These are phyloP conservation scores for Austrolebias charrua DNA, from an alignment of 2,797 vertebrate species.

Conservation along the genomic window DNA sequence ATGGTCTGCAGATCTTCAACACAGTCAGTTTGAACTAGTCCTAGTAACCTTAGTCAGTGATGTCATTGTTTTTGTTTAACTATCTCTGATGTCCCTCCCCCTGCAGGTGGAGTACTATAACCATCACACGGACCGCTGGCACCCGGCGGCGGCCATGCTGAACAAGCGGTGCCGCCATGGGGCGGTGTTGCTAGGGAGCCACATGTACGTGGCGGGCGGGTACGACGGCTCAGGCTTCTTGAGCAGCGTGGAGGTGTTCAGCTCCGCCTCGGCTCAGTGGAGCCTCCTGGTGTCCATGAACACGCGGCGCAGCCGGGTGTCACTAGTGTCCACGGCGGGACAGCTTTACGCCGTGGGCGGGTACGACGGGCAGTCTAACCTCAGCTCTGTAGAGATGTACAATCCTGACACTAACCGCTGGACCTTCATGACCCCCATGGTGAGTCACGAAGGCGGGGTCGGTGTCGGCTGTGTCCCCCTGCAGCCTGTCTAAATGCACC, in stretches of 20 bases:
- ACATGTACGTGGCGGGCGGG: slow-evolving; percentile 89
- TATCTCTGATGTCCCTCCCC: neutral
- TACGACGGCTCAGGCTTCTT: slow-evolving; percentile 95
- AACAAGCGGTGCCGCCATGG: slow-evolving; percentile 96
- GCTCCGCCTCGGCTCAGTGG: slow-evolving; percentile 86
- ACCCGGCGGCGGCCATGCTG: slow-evolving; percentile 83
- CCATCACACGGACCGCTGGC: slow-evolving; percentile 88
- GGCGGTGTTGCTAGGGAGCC: slow-evolving; percentile 87
- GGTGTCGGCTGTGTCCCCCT: slow-evolving; percentile 92
- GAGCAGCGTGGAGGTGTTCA: slow-evolving; percentile 88
- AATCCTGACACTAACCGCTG: slow-evolving; percentile 86
- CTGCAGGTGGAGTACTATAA: slow-evolving; percentile 94
- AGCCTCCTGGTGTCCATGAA: slow-evolving; percentile 89
- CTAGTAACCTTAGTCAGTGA: neutral
- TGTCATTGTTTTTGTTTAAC: neutral
- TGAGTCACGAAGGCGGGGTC: slow-evolving; percentile 90
- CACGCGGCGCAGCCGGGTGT: slow-evolving; percentile 91
- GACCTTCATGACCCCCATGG: slow-evolving; percentile 94
- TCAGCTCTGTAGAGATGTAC: slow-evolving; percentile 91
- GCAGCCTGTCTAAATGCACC: slow-evolving; percentile 79
- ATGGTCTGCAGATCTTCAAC: slow-evolving; percentile 97
- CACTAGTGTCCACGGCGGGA: slow-evolving; percentile 87
- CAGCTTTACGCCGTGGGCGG: slow-evolving; percentile 92
- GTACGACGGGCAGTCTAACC: slow-evolving; percentile 95
- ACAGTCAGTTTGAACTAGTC: slow-evolving; percentile 80